phyloP scores from a whole-genome alignment of 2,113 vertebrate genomes.

The Microtus richardsoni region DNA sequence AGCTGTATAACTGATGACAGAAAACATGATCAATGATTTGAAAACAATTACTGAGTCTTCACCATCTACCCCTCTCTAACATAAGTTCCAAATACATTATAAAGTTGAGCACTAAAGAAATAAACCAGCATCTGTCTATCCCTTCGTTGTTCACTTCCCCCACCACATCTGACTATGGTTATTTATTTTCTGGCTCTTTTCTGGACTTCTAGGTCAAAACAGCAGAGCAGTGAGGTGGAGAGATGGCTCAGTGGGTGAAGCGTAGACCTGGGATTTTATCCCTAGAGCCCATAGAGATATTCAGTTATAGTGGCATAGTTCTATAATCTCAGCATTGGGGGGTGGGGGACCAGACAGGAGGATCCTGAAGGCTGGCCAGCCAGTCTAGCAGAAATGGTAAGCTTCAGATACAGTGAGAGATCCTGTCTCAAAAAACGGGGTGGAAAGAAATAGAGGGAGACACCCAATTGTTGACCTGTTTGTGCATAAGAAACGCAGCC shows the following conservation, averaged over 20 bases:
- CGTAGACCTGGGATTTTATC: background rate
- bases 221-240: background rate
- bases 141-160: background rate
- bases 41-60: background rate
- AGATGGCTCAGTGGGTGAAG: background rate
- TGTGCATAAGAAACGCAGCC: background rate
- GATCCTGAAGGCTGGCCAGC: background rate
- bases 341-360: no score
- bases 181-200: background rate
- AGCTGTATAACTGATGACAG: background rate
- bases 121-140: background rate
- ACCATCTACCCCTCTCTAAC: background rate
- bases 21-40: background rate
- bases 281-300: background rate
- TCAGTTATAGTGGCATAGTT: background rate
- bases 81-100: background rate
- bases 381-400: background rate
- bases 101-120: background rate
- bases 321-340: background rate
- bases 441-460: background rate
- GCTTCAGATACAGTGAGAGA: background rate
- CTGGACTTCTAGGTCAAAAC: background rate
- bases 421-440: background rate
- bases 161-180: background rate
- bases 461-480: background rate